Base-by-base conservation (phyloP, 2,797 vertebrate species). In the Eulemur mongoz region DNA sequence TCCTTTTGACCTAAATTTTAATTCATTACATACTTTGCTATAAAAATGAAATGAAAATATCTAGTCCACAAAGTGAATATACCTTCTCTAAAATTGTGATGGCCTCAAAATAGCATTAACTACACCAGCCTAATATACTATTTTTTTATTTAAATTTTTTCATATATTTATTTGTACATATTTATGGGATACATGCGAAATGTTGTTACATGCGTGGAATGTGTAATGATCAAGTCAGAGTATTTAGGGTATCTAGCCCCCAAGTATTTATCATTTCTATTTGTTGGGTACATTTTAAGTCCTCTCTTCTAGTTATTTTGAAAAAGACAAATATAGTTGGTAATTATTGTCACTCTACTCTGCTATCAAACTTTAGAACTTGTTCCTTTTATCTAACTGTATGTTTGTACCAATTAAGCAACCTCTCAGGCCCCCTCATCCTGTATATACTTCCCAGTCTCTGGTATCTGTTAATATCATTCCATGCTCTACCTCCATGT, bases 61-160 rank as follows among this genome's bases (percentile, higher is more conserved):
- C 48, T 89, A 59, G 48, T 13, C 13, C 7, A 59, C 67, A 79
- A 86, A 97, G 0, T 17, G 79, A 67, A 67, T 48, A 0, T 30
- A 14, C n/a, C 17, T 43, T 50, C 65, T 79, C 67, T 72, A 90
- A 96, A 96, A 38, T 4, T 89, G n/a, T 23, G 1, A 45, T 54
- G 22, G 27, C 22, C 23, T 94, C 92, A 96, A 97, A 96, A 88
- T 20, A 84, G 0, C 67, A 92, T 40, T 79, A n/a, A 52, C 3
- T 12, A 0, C 45, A 30, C 32, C 0, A 73, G 4, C 2, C 20
- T 54, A 65, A 89, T 32, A 40, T 79, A 43, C 11, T 50, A 45
- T 86, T 97, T 95, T 20, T 18, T n/a, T 17, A 95, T 59, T 59
- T 59, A 12, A 27, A 59, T 93, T 92, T 76, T 3, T 59, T 27